Evolutionary conservation across 2,888 invertebrate species (phyloP).

Genomic region (Capitulum mitella): DNA sequence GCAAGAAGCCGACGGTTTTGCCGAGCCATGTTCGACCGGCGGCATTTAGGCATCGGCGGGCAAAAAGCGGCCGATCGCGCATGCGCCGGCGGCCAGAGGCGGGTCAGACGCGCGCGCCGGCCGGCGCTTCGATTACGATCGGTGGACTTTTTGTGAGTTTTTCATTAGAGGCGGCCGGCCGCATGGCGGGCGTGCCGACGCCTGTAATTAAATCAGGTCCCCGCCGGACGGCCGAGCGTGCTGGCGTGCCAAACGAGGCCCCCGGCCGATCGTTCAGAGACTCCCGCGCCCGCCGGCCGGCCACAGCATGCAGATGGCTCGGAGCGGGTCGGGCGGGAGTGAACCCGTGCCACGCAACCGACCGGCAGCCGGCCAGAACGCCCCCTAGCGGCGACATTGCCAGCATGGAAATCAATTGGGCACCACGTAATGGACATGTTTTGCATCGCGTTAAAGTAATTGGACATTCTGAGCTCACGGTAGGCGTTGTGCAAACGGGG

Average conservation of each 20-base stretch:
- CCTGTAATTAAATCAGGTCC: slow-evolving; percentile 21
- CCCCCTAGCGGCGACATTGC: neutral
- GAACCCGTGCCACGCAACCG: neutral
- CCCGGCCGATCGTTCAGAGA: neutral
- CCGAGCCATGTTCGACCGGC: neutral
- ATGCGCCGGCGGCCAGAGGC: neutral
- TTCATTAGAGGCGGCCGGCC: neutral
- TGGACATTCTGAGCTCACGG: neutral
- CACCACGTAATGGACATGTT: neutral
- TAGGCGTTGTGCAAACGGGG: neutral
- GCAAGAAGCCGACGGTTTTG: slow-evolving; percentile 13
- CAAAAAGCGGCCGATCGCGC: slow-evolving; percentile 11
- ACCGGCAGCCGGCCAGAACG: neutral
- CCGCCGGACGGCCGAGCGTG: neutral
- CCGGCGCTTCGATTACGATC: slow-evolving; percentile 9
- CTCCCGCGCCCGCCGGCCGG: neutral
- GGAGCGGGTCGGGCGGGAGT: neutral
- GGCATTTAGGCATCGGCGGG: slow-evolving; percentile 6
- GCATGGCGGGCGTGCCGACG: slow-evolving; percentile 5
- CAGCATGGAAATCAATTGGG: neutral
- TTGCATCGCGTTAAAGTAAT: slow-evolving; percentile 12
- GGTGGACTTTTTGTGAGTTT: neutral
- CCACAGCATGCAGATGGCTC: neutral
- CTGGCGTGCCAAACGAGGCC: neutral
- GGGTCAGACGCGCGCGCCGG: neutral